Evolutionary conservation across 2,797 vertebrate species (phyloP).

Genomic region (Centroberyx gerrardi): DNA sequence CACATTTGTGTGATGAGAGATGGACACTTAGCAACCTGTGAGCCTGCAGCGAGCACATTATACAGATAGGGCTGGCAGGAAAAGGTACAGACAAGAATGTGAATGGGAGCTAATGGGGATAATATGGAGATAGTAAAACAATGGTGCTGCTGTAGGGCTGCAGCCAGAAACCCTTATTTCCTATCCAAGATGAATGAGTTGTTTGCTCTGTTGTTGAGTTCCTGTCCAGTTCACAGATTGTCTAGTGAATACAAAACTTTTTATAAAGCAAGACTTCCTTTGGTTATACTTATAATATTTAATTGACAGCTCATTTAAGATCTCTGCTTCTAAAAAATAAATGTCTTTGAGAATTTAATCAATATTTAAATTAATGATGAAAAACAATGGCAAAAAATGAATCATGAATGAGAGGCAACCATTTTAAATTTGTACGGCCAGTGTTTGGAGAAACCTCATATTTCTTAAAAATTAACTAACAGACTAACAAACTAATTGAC

Average conservation of each 20-base stretch:
- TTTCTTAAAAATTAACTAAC: neutral
- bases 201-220: conserved; percentile 18
- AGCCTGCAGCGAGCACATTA: conserved; percentile 61
- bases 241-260: conserved; percentile 3
- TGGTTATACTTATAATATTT: too few species aligned
- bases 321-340: too few species aligned
- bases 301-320: too few species aligned
- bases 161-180: conserved; percentile 36
- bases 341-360: too few species aligned
- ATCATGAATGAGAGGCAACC: too few species aligned
- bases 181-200: conserved; percentile 1
- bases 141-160: conserved; percentile 33
- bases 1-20: conserved; percentile 50
- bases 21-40: conserved; percentile 60
- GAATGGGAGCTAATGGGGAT: conserved; percentile 61
- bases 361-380: too few species aligned
- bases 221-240: conserved; percentile 5
- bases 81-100: conserved; percentile 49
- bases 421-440: too few species aligned
- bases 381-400: too few species aligned
- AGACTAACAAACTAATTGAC: conserved; percentile 29
- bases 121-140: conserved; percentile 63
- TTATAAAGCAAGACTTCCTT: too few species aligned
- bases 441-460: neutral
- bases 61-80: conserved; percentile 44